Conservation (phyloP, 2,888 invertebrate genomes). For the Nemurella pictetii region DNA sequence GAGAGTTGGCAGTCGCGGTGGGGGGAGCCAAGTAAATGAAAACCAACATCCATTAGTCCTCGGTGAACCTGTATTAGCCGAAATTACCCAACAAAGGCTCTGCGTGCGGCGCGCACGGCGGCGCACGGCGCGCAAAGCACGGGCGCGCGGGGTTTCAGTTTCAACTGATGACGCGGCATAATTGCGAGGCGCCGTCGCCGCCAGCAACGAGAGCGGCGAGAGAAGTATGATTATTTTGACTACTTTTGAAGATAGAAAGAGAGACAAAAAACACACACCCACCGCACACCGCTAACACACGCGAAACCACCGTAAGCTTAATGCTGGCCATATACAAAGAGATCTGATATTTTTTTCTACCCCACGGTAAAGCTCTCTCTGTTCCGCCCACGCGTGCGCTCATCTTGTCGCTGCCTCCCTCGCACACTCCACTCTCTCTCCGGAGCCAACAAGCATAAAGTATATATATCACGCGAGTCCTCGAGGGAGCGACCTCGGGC, state of each 20-base stretch:
- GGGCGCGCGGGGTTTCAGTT: not conserved
- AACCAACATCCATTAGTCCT: not conserved
- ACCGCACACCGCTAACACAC: not conserved
- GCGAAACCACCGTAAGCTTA: not conserved
- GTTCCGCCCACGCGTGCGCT: not conserved
- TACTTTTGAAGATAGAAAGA: not conserved
- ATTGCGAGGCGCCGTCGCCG: not conserved
- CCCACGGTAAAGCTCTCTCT: not conserved
- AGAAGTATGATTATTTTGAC: not conserved
- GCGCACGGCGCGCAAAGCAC: not conserved
- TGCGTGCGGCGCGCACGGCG: not conserved
- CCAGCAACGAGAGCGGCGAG: not conserved
- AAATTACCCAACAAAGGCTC: not conserved
- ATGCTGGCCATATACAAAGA: not conserved
- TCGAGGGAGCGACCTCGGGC: slow-evolving; percentile 12
- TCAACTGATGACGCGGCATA: not conserved
- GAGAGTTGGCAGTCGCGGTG: not conserved
- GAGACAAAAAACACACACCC: not conserved
- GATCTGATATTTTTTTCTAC: not conserved
- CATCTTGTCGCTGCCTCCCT: not conserved
- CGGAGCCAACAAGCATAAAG: slow-evolving; percentile 12
- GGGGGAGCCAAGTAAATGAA: not conserved
- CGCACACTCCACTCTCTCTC: not conserved
- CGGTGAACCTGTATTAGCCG: not conserved
- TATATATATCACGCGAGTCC: slow-evolving; percentile 14